Evolutionary conservation across 2,888 invertebrate genomes (phyloP), one percentile per base, ranked within the genome.

Genomic region (Candidula unifasciata): DNA sequence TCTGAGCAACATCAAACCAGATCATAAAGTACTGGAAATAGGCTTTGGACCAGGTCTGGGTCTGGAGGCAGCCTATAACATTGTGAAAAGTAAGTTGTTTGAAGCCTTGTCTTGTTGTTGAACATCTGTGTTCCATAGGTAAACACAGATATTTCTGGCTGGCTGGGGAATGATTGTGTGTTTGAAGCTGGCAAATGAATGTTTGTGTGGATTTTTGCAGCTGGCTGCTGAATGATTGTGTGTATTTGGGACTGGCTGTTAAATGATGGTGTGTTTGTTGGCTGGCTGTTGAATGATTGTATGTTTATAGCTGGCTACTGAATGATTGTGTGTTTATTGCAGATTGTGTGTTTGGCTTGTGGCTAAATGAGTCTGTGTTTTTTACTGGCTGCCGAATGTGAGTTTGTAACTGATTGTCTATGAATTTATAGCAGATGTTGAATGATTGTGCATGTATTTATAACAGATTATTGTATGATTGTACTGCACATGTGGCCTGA

Each of bases 11-110:
- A 89, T 91, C 64, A 85, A 92, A 78, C 90, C 91, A 16, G 80
- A 91, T 66, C 85, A 91, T 64, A 84, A 85, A 24, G 91, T 92
- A 0, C 86, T 92, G 64, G 92, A 92, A 83, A 86, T 92, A 16
- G 92, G 92, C 2, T 92, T 89, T 88, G 92, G 91, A 13, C 87
- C 89, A 0, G 92, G 92, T 16, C 13, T 88, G 24, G 92, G 92
- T 0, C 83, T 92, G 1, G 37, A 88, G 44, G 83, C 66, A 44
- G 92, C 91, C 18, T 87, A 85, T 54, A 57, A 87, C 27, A 80
- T 83, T 71, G 82, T 91, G 3, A 87, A 89, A 88, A 89, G 90
- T 91, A 66, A 78, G 82, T 78, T 57, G 13, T 44, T 10, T 64
- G 24, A 6, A 27, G 27, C 64, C 27, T 64, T 24, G 64, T 27